Percentiles rank a stretch among this genome's conserved stretches.
Conservation (phyloP, 2,888 invertebrate species). For the Ephialtes manifestator region DNA sequence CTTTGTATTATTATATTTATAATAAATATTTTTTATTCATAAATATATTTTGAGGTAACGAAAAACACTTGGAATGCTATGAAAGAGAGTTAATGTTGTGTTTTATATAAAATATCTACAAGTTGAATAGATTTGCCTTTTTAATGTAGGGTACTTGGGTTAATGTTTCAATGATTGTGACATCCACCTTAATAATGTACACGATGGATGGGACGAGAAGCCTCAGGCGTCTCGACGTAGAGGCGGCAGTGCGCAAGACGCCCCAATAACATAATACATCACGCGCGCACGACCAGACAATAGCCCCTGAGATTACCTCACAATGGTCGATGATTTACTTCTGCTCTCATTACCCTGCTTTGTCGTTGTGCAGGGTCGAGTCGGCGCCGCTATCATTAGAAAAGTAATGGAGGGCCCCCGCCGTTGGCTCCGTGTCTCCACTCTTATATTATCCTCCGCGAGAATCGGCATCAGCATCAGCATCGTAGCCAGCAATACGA, state of each 20-base stretch:
- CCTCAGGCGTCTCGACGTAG: slow-evolving; percentile 75
- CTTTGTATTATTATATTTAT: too few relatives aligned
- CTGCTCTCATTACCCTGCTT: slow-evolving; percentile 85
- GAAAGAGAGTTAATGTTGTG: neutral
- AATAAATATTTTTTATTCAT: too few relatives aligned
- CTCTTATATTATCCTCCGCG: slow-evolving; percentile 82
- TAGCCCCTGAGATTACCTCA: slow-evolving; percentile 84
- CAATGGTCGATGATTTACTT: slow-evolving; percentile 86
- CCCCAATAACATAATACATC: slow-evolving; percentile 85
- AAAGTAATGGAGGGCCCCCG: slow-evolving; percentile 84
- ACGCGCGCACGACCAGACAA: slow-evolving; percentile 84
- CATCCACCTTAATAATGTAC: neutral
- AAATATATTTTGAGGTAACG: too few relatives aligned
- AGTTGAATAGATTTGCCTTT: neutral
- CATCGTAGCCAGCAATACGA: slow-evolving; percentile 50
- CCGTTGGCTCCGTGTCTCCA: slow-evolving; percentile 72
- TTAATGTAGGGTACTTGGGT: neutral
- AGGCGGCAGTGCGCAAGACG: slow-evolving; percentile 67
- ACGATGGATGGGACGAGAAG: slow-evolving; percentile 56
- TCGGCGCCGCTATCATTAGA: slow-evolving; percentile 84
- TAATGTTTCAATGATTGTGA: slow-evolving; percentile 29
- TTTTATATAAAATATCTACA: neutral
- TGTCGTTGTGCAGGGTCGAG: slow-evolving; percentile 81
- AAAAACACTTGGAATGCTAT: too few relatives aligned
- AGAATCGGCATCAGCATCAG: slow-evolving; percentile 73